Evolutionary conservation across 1,140 invertebrate genomes (phyloP), one percentile per base, ranked within the genome.

Genomic region (Pseudomyrmex concolor): DNA sequence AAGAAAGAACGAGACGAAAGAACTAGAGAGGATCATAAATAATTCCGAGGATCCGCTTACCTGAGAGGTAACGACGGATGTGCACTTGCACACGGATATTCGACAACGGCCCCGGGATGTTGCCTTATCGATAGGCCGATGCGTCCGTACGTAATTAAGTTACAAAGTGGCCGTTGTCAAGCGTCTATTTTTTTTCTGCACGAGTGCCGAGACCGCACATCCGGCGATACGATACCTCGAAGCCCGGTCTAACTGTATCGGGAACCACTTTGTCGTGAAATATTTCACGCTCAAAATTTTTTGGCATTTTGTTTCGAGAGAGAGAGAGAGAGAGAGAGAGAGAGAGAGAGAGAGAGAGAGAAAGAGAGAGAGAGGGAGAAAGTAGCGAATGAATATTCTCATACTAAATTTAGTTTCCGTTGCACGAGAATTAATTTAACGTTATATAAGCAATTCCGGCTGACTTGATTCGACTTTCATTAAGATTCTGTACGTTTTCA

Each of bases 31-130:
- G 72, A 48, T 45, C 62, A 77, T 83, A 83, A 83, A 77, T 83
- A 83, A 83, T 83, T 83, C 72, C 60, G 73, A 77, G 72, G 81
- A 83, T 83, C 72, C 81, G 72, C 77, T 83, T 83, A 83, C 81
- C 81, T 83, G 81, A 66, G 50, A 51, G 72, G 72, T 83, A 83
- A 76, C 81, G 81, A 83, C 66, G 81, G 34, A 34, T 64, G 71
- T 73, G 43, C 22, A 43, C 13, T 19, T 66, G n/a, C 64, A 57
- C 50, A 51, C 73, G 72, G 50, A 59, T 62, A 83, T 74, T 77
- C 81, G 81, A 83, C 60, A 82, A 57, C 54, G 73, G 60, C 73
- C 72, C 19, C 71, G 50, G 66, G 81, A 72, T 83, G 81, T 83
- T 83, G 50, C 73, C 81, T 76, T 83, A 66, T 83, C 81, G 81